A percentile compares a stretch with the other conserved stretches of the same genome.
Evolutionary conservation across 2,888 invertebrate species (phyloP).

Genomic region (Phyto melanocephala): DNA sequence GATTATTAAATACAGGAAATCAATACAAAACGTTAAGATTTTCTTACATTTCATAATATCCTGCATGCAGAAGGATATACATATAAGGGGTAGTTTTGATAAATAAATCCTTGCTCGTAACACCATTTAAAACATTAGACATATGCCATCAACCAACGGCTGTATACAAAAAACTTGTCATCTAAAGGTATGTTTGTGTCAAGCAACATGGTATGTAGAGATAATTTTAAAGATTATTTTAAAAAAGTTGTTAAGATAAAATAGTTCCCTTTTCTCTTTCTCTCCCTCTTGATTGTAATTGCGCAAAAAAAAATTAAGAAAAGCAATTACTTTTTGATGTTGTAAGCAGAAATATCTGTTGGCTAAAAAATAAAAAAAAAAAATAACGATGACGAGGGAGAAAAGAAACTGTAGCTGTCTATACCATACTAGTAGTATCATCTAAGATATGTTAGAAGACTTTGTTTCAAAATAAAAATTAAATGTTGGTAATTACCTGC

Average conservation of each 20-base stretch:
- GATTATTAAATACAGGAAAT: constrained; percentile 69
- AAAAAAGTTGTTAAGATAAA: not conserved
- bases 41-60: constrained; percentile 65
- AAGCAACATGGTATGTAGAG: too few relatives aligned
- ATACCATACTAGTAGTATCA: not conserved
- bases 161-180: constrained; percentile 11
- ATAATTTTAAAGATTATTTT: not conserved
- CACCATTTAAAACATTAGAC: constrained; percentile 21
- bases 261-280: too few relatives aligned
- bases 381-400: not conserved
- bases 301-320: constrained; percentile 39
- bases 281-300: too few relatives aligned
- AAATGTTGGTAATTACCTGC: constrained; percentile 66
- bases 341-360: constrained; percentile 44
- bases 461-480: constrained; percentile 1
- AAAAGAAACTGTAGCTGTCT: constrained; percentile 24
- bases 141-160: not conserved
- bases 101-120: constrained; percentile 9
- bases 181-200: constrained; percentile 18
- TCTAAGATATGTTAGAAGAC: not conserved
- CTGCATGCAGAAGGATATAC: constrained; percentile 23
- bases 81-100: constrained; percentile 17
- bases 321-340: constrained; percentile 66
- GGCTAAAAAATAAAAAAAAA: not conserved
- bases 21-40: constrained; percentile 64